These are phyloP conservation scores for Discoglossus pictus DNA, from an alignment of 2,797 vertebrate genomes.

Conservation along the genomic window DNA sequence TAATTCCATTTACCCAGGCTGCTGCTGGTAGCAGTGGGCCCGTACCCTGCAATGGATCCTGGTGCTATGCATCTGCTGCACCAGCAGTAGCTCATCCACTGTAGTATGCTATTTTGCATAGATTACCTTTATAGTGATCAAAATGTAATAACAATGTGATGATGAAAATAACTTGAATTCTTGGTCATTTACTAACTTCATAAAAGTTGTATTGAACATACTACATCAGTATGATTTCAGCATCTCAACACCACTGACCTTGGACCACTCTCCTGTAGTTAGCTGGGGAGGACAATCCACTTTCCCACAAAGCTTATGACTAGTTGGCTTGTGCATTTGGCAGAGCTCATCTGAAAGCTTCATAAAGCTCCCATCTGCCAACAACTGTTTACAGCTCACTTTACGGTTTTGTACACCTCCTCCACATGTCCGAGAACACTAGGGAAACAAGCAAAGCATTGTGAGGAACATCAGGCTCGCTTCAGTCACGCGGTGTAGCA, in stretches of 20 bases:
- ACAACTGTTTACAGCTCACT: constrained; percentile 84
- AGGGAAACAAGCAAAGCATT: constrained; percentile 23
- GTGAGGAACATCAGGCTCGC: constrained; percentile 19
- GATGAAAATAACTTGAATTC: too few species aligned
- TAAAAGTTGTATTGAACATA: too few species aligned
- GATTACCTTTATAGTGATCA: too few species aligned
- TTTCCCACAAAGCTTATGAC: constrained; percentile 74
- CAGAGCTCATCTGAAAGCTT: constrained; percentile 74
- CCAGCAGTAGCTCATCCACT: too few species aligned
- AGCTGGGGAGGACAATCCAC: constrained; percentile 78
- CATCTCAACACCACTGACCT: constrained; percentile 66
- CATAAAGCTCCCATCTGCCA: constrained; percentile 81
- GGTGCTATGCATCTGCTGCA: too few species aligned
- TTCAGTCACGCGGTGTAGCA: constrained; percentile 20
- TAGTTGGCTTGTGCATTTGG: constrained; percentile 64
- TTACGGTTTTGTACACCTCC: constrained; percentile 79
- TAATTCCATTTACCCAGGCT: too few species aligned
- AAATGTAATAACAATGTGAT: too few species aligned
- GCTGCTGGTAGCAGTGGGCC: too few species aligned
- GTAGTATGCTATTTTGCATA: too few species aligned
- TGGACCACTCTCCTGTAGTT: constrained; percentile 79
- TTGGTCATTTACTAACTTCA: too few species aligned
- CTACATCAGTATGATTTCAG: too few species aligned
- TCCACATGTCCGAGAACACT: constrained; percentile 88
- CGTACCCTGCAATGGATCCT: too few species aligned